phyloP scores from a whole-genome alignment of 2,113 vertebrate genomes.

The Litocranius walleri region DNA sequence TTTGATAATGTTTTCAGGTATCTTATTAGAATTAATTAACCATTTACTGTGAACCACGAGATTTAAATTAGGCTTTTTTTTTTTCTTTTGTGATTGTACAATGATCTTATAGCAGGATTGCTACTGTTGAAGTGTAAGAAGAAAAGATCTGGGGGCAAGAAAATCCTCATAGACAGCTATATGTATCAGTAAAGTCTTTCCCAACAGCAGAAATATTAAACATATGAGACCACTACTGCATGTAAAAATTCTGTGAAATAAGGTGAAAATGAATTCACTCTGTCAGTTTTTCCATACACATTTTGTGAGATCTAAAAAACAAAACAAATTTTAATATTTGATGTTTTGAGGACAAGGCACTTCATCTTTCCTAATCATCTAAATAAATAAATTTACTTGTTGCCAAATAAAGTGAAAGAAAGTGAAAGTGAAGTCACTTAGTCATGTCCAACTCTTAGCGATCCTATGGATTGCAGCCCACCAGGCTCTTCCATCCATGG shows the following conservation, averaged over 20 bases:
- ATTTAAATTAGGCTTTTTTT: neutral
- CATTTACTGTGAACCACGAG: neutral
- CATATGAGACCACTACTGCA: neutral
- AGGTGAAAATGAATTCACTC: neutral
- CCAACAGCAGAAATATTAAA: neutral
- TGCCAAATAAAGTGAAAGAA: neutral
- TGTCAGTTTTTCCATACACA: neutral
- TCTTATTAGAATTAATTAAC: neutral
- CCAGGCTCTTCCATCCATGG: too few relatives aligned
- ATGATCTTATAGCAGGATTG: neutral
- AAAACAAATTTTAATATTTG: neutral
- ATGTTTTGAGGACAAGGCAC: neutral
- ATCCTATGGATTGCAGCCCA: too few relatives aligned
- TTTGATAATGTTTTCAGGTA: neutral
- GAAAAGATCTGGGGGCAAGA: neutral
- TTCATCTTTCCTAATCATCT: neutral
- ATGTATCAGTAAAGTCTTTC: neutral
- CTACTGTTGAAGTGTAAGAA: neutral
- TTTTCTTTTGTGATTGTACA: neutral
- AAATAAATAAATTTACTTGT: neutral
- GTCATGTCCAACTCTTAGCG: too few relatives aligned
- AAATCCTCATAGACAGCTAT: neutral
- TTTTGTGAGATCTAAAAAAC: neutral
- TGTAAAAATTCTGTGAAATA: neutral
- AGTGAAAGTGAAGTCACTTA: too few relatives aligned